Evolutionary conservation across 2,888 invertebrate species (phyloP), one percentile per base, ranked within the genome.

Genomic region (Standfussiana lucernea): DNA sequence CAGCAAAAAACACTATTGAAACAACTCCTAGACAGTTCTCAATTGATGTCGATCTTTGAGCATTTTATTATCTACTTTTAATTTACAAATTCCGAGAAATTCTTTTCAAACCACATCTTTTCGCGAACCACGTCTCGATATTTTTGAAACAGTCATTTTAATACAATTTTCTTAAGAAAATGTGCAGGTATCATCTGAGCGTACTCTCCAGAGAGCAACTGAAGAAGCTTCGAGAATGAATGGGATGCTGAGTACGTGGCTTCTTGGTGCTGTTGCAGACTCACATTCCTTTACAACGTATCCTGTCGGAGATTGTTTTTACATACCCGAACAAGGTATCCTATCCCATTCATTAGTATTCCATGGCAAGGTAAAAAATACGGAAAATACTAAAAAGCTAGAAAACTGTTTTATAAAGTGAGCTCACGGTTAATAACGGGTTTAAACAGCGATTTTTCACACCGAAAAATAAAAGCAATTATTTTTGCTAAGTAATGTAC

Each of bases 1-100:
- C 72, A 79, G 88, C 91, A 94, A 94, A 94, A 94, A 94, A 93
- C 86, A 88, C 80, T 86, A 89, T 91, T 90, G 90, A 90, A 91
- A 87, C 89, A 86, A 84, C 84, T 89, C 79, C 75, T 80, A 83
- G 80, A 82, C 75, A 77, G 82, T 77, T 80, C 64, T 77, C 72
- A 77, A 85, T 84, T 71, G 72, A 79, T 78, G 74, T 37, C 50
- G 67, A 65, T 69, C 78, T 71, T 1, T 40, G n/a, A 18, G 32
- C 62, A 65, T 70, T 78, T 77, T 66, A 64, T 8, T 75, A 45
- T 66, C 56, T 21, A 72, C 1, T 74, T 59, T 50, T 24, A 61
- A 82, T 53, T 53, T 59, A 50, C 18, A 24, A n/a, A 5, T 67
- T 32, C 32, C 1, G 1, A 7, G 4, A 59, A 77, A 50, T 74